Percentiles rank a stretch among this genome's conserved stretches.
These are phyloP conservation scores for Drosophila ohnishii DNA, from an alignment of 1,140 invertebrate genomes.

Conservation along the genomic window DNA sequence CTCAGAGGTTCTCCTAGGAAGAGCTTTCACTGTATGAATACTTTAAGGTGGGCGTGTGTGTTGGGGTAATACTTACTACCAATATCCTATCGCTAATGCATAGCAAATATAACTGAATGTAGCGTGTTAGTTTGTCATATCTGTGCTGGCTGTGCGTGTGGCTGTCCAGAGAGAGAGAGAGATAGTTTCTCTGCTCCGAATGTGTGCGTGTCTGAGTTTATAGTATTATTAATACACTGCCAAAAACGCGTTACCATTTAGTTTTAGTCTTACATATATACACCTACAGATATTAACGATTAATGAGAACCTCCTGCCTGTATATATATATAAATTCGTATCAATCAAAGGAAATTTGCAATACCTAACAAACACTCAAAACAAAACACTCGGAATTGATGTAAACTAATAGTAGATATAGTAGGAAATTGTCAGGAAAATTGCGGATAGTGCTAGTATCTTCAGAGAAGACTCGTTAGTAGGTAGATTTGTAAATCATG, in stretches of 20 bases:
- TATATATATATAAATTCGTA: slow-evolving; percentile 32
- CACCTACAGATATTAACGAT: slow-evolving; percentile 42
- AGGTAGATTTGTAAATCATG: slow-evolving; percentile 22
- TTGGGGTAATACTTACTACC: slow-evolving; percentile 28
- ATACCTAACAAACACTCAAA: slow-evolving; percentile 34
- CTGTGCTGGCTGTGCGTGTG: slow-evolving; percentile 66
- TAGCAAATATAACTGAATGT: slow-evolving; percentile 68
- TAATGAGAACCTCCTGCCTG: slow-evolving; percentile 37
- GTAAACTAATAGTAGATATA: slow-evolving; percentile 36
- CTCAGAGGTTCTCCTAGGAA: too few species aligned
- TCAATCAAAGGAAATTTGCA: slow-evolving; percentile 47
- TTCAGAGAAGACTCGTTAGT: slow-evolving; percentile 31
- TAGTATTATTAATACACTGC: slow-evolving; percentile 78
- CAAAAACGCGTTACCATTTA: slow-evolving; percentile 64
- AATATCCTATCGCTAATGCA: slow-evolving; percentile 67
- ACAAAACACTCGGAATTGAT: slow-evolving; percentile 52
- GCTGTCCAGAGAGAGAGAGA: slow-evolving; percentile 13
- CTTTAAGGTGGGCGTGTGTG: slow-evolving; percentile 27
- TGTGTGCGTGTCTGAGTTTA: slow-evolving; percentile 49
- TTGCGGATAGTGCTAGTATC: slow-evolving; percentile 4
- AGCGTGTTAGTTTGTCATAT: slow-evolving; percentile 77
- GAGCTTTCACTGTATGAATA: slow-evolving; percentile 17
- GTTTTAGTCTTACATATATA: slow-evolving; percentile 37
- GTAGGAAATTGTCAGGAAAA: slow-evolving; percentile 9
- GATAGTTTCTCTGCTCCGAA: slow-evolving; percentile 13